Conservation (phyloP, 2,113 vertebrate genomes). For the Hypanus sabinus region DNA sequence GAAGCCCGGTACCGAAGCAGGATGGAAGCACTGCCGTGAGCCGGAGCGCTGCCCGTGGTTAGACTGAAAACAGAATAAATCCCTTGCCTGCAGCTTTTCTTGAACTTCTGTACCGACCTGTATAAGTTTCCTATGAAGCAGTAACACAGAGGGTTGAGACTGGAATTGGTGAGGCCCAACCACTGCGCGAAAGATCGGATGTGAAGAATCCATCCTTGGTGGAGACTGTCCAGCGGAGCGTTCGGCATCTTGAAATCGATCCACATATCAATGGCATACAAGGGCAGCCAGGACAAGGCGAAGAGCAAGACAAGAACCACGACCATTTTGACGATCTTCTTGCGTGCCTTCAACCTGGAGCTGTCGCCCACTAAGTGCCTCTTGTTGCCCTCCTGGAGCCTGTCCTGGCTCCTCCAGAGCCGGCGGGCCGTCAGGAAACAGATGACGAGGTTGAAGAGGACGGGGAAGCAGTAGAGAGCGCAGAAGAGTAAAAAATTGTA, state of each 20-base stretch:
- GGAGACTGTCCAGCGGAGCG: conserved; percentile 36
- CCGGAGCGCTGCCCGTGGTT: conserved; percentile 35
- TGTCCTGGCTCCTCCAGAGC: conserved; percentile 45
- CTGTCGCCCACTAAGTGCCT: conserved; percentile 40
- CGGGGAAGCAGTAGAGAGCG: conserved; percentile 50
- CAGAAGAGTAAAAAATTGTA: conserved; percentile 58
- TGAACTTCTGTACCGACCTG: conserved; percentile 51
- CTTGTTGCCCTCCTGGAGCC: conserved; percentile 42
- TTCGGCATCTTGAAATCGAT: conserved; percentile 52
- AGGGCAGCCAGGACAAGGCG: conserved; percentile 53
- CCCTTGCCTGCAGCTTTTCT: conserved; percentile 50
- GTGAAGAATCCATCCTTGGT: conserved; percentile 52
- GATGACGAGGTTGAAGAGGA: conserved; percentile 55
- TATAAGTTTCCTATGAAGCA: conserved; percentile 56
- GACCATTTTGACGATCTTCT: conserved; percentile 56
- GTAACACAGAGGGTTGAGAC: conserved; percentile 56
- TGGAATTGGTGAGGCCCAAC: conserved; percentile 56
- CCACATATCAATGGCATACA: conserved; percentile 56
- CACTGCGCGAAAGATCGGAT: conserved; percentile 53
- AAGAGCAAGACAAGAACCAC: conserved; percentile 54
- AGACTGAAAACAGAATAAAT: conserved; percentile 48
- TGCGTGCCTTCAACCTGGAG: conserved; percentile 48
- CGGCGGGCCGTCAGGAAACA: conserved; percentile 50
- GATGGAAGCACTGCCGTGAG: conserved; percentile 38
- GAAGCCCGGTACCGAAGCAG: conserved; percentile 37